Conservation (phyloP, 2,797 vertebrate genomes). For the Enteromius treurensis region DNA sequence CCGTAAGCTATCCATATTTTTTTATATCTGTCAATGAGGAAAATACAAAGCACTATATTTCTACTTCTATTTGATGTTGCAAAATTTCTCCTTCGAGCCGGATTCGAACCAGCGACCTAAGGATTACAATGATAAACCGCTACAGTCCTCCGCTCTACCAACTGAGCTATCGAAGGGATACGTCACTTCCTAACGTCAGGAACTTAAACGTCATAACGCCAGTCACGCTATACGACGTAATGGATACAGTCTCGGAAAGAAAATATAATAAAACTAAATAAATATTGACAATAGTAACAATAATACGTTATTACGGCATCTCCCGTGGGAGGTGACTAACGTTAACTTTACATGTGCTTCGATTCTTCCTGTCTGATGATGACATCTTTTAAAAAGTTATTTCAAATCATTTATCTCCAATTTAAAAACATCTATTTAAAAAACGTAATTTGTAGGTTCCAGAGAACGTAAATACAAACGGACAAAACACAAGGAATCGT, state of each 20-base stretch:
- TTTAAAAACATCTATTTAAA: no score
- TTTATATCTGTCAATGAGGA: not conserved
- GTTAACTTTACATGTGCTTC: no score
- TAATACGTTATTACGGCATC: no score
- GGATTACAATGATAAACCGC: constrained; percentile 22
- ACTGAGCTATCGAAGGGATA: constrained; percentile 53
- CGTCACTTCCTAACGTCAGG: rapidly evolving
- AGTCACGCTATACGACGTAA: not conserved
- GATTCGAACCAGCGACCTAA: constrained; percentile 61
- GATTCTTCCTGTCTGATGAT: no score
- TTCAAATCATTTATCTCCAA: no score
- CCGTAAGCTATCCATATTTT: not conserved
- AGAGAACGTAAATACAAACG: not conserved
- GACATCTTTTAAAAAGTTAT: no score
- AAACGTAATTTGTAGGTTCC: no score
- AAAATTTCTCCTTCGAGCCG: constrained; percentile 48
- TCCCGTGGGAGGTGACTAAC: no score
- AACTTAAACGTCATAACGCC: not conserved
- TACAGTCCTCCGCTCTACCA: constrained; percentile 62
- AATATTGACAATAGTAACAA: no score
- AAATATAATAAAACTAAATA: not conserved
- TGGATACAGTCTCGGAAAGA: not conserved
- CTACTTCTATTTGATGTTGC: no score
- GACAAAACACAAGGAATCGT: not conserved
- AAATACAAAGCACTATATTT: not conserved